Conservation (phyloP, 2,888 invertebrate genomes). For the Phengaris alcon region DNA sequence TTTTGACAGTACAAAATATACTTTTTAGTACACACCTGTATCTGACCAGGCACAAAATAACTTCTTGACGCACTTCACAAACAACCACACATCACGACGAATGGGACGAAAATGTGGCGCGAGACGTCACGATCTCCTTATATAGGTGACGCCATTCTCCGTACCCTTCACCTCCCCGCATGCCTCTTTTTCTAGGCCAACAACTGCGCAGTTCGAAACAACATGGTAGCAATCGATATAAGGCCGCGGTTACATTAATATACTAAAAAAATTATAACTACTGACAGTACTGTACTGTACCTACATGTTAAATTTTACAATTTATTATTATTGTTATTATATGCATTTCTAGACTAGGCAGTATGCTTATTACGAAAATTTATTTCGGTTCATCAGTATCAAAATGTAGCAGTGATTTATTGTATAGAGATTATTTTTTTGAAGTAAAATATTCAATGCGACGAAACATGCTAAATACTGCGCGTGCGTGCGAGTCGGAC, state of each 20-base stretch:
- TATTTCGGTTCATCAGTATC: too few relatives aligned
- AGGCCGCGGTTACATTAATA: neutral
- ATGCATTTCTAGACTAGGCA: too few relatives aligned
- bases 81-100: conserved; percentile 58
- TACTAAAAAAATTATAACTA: neutral
- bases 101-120: conserved; percentile 52
- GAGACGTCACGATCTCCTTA: conserved; percentile 60
- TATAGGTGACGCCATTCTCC: conserved; percentile 54
- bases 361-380: too few relatives aligned
- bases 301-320: neutral
- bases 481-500: too few relatives aligned
- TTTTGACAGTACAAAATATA: conserved; percentile 56
- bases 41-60: conserved; percentile 64
- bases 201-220: conserved; percentile 30
- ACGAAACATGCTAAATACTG: too few relatives aligned
- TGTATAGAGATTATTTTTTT: too few relatives aligned
- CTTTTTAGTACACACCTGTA: conserved; percentile 73
- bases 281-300: neutral
- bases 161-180: conserved; percentile 48
- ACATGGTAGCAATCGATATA: conserved; percentile 36
- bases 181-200: conserved; percentile 14
- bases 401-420: too few relatives aligned
- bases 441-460: too few relatives aligned
- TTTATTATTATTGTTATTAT: too few relatives aligned
- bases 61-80: conserved; percentile 59